phyloP scores from a whole-genome alignment of 2,888 invertebrate species.

The Platycnemis pennipes region DNA sequence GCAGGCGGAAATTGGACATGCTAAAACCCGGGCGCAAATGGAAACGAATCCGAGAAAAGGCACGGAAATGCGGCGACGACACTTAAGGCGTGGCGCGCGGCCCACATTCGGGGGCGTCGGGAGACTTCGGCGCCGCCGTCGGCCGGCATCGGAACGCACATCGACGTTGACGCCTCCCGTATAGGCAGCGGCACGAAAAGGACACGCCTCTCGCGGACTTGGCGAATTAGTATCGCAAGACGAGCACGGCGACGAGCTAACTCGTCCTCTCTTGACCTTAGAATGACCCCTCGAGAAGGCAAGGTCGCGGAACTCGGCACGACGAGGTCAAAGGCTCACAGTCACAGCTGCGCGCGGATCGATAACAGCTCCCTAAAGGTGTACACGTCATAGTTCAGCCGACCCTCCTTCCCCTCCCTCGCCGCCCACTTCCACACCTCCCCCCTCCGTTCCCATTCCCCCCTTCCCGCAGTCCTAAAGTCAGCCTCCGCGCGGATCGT shows the following conservation, averaged over 20 bases:
- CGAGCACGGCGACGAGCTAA: not conserved
- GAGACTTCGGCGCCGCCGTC: not conserved
- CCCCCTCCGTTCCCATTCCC: not conserved
- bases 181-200: not conserved
- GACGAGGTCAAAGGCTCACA: conserved; percentile 60
- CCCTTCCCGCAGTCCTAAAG: not conserved
- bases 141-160: not conserved
- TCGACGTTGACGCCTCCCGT: not conserved
- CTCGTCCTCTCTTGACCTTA: not conserved
- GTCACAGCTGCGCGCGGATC: conserved; percentile 32
- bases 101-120: not conserved
- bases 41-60: not conserved
- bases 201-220: not conserved
- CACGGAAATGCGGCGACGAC: not conserved
- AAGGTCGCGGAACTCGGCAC: conserved; percentile 58
- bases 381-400: conserved; percentile 20
- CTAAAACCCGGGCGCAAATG: not conserved
- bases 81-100: not conserved
- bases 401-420: not conserved
- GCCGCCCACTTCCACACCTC: not conserved
- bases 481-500: conserved; percentile 26
- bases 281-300: conserved; percentile 34
- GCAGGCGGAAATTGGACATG: too few species aligned
- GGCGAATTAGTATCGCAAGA: not conserved
- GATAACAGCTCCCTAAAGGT: conserved; percentile 45